Evolutionary conservation across 2,113 vertebrate genomes (phyloP), one percentile per base, ranked within the genome.

Genomic region (Acanthochromis polyacanthus): DNA sequence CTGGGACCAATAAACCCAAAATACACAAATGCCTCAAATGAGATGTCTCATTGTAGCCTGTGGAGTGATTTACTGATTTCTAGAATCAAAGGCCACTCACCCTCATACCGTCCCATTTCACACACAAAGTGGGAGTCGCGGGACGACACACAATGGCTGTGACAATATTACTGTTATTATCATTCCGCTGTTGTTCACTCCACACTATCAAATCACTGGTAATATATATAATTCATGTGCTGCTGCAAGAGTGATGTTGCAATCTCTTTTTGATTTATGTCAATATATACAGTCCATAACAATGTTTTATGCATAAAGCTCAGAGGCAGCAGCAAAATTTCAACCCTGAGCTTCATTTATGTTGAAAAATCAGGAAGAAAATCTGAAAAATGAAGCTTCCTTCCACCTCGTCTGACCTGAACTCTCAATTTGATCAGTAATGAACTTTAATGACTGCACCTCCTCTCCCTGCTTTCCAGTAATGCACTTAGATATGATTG

Each of bases 1-100:
- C 62, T 76, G 86, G 80, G 84, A 83, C 73, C 76, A 87, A 79
- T 92, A 89, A 82, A 83, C 81, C 78, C 62, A 59, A 87, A 88
- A 86, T 72, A 79, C 80, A 73, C 83, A 88, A 88, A 89, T 78
- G 72, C 73, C 72, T 80, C 75, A 76, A 84, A 85, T 79, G 68
- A 86, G 84, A 85, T 82, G 82, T 87, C 77, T 89, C 74, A 73
- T 62, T 71, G 86, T 57, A 40, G 85, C 32, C 78, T 75, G 62
- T 50, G 60, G 84, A 58, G 75, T 78, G 87, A 90, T 89, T 83
- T 86, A 89, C 55, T 25, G 61, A 58, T 75, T 68, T 64, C 15
- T 46, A 51, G 57, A 85, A 58, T 79, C 79, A 81, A 76, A 87
- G 82, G 74, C 67, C 77, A 60, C 59, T 66, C 75, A 20, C 60